These are phyloP conservation scores for Therioaphis trifolii DNA, from an alignment of 2,888 invertebrate genomes.

Conservation along the genomic window DNA sequence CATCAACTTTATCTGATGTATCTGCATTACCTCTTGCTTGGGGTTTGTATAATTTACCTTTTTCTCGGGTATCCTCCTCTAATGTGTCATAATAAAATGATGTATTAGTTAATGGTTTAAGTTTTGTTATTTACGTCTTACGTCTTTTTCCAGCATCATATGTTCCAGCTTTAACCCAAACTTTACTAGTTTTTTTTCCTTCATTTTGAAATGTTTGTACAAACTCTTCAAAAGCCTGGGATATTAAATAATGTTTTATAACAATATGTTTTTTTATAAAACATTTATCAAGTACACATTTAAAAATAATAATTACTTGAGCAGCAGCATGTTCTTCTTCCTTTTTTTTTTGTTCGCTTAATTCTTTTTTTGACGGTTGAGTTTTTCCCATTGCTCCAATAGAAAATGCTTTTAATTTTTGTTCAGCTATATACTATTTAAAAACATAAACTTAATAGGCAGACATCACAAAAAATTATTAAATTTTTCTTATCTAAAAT, in stretches of 20 bases:
- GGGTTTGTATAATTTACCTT: slow-evolving; percentile 93
- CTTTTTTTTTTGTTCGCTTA: slow-evolving; percentile 87
- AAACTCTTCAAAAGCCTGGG: slow-evolving; percentile 93
- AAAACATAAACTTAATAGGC: background rate
- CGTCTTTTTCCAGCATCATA: slow-evolving; percentile 95
- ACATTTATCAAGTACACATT: background rate
- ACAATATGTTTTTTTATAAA: no score
- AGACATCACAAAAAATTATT: no score
- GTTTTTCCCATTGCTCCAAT: slow-evolving; percentile 81
- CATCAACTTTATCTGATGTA: slow-evolving; percentile 76
- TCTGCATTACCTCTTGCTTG: slow-evolving; percentile 77
- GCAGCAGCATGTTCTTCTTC: slow-evolving; percentile 92
- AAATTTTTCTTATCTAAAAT: no score
- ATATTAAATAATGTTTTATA: background rate
- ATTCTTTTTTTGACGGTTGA: slow-evolving; percentile 81
- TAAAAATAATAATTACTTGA: slow-evolving; percentile 74
- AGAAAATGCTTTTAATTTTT: slow-evolving; percentile 81
- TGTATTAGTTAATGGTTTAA: slow-evolving; percentile 35
- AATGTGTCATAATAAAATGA: slow-evolving; percentile 60
- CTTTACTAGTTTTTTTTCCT: slow-evolving; percentile 80
- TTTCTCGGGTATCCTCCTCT: slow-evolving; percentile 90
- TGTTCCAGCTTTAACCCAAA: slow-evolving; percentile 98
- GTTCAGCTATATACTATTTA: slow-evolving; percentile 73
- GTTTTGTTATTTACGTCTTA: slow-evolving; percentile 70
- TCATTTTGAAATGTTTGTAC: slow-evolving; percentile 95